Percentiles rank a stretch among this genome's conserved stretches.
These are phyloP conservation scores for Callocephalon fimbriatum DNA, from an alignment of 2,113 vertebrate genomes.

Conservation along the genomic window DNA sequence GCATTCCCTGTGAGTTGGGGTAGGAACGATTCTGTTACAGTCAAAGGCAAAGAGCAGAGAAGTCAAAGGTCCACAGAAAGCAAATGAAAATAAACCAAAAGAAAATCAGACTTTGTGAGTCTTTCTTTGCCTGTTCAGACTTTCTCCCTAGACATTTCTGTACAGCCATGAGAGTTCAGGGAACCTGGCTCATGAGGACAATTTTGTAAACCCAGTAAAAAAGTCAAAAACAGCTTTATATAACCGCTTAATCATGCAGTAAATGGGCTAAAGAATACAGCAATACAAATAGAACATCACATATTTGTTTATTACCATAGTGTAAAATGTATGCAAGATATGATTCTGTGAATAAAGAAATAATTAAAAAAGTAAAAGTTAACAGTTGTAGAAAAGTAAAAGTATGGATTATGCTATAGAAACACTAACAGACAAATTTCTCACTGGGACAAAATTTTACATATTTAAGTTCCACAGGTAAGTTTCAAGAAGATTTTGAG, in stretches of 20 bases:
- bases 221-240: neutral
- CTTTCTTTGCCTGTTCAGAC: neutral
- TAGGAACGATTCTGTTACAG: fast-evolving
- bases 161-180: neutral
- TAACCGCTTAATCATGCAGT: neutral
- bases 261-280: neutral
- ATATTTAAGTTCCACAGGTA: neutral
- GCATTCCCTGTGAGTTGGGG: neutral
- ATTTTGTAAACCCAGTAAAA: neutral
- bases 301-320: neutral
- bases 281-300: fast-evolving
- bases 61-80: neutral
- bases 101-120: neutral
- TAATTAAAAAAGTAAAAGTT: neutral
- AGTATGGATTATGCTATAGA: neutral
- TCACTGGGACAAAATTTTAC: neutral
- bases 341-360: neutral
- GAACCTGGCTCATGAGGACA: neutral
- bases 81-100: neutral
- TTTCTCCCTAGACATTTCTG: neutral
- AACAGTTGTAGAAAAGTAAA: neutral
- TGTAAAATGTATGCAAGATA: neutral
- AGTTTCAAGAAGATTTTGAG: neutral
- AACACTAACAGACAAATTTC: neutral
- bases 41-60: neutral